Conservation (phyloP, 2,797 vertebrate species). For the Scarus forsteni region DNA sequence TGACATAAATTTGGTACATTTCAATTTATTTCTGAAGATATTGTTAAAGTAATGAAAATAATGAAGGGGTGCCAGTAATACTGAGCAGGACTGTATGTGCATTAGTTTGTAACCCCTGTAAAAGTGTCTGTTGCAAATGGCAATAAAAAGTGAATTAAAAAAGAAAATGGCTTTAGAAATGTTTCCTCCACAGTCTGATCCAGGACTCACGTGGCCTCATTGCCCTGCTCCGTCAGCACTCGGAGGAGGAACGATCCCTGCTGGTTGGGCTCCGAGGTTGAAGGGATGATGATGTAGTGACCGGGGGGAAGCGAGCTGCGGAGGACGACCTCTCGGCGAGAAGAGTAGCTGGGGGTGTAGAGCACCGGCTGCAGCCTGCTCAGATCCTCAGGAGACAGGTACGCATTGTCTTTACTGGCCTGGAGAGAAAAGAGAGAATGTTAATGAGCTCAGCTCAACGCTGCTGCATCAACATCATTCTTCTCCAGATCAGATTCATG, state of each 20-base stretch:
- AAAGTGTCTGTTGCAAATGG: too few species aligned
- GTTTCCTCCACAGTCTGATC: too few species aligned
- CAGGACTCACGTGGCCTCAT: slow-evolving; percentile 63
- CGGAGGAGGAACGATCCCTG: slow-evolving; percentile 82
- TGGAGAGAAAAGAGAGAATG: slow-evolving; percentile 23
- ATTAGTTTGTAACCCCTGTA: too few species aligned
- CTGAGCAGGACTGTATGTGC: too few species aligned
- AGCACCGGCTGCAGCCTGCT: slow-evolving; percentile 13
- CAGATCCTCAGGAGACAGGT: slow-evolving; percentile 66
- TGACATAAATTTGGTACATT: too few species aligned
- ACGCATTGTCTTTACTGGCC: slow-evolving; percentile 44
- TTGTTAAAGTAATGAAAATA: too few species aligned
- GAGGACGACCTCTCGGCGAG: slow-evolving; percentile 76
- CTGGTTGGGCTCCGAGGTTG: slow-evolving; percentile 64
- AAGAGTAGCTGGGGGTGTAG: slow-evolving; percentile 15
- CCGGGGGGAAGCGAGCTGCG: slow-evolving; percentile 73
- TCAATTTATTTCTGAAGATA: too few species aligned
- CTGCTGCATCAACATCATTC: too few species aligned
- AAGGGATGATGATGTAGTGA: slow-evolving; percentile 82
- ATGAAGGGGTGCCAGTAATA: too few species aligned
- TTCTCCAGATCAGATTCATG: too few species aligned
- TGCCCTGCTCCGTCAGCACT: slow-evolving; percentile 77
- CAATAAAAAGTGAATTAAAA: too few species aligned
- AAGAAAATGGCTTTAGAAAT: too few species aligned
- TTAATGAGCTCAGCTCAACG: background rate